Evolutionary conservation across 2,888 invertebrate genomes (phyloP).

Genomic region (Cantharis nigra): DNA sequence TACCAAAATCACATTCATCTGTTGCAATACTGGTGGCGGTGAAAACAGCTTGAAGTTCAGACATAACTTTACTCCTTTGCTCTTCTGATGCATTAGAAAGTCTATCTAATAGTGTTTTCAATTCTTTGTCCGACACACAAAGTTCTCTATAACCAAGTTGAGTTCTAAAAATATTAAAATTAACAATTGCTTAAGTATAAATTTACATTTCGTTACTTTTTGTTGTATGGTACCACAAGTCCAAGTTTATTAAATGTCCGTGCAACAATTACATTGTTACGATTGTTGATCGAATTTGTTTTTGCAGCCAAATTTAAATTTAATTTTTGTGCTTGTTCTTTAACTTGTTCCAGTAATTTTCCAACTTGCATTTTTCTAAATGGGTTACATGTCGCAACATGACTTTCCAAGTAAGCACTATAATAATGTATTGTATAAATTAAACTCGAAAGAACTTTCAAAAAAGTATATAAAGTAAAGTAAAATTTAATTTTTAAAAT

Average conservation of each 20-base stretch:
- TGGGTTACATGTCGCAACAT: conserved; percentile 60
- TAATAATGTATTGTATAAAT: conserved; percentile 16
- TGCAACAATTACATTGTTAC: conserved; percentile 67
- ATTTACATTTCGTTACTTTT: conserved; percentile 56
- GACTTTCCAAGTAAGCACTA: conserved; percentile 63
- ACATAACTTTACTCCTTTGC: conserved; percentile 65
- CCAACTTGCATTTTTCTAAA: conserved; percentile 66
- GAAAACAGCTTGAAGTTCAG: conserved; percentile 78
- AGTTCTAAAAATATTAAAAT: conserved; percentile 52
- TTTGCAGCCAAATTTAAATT: conserved; percentile 63
- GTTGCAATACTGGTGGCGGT: conserved; percentile 86
- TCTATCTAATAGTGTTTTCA: conserved; percentile 70
- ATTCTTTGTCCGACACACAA: conserved; percentile 47
- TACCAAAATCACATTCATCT: conserved; percentile 95
- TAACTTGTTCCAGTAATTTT: conserved; percentile 65
- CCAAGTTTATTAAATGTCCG: conserved; percentile 82
- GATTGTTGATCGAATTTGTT: conserved; percentile 63
- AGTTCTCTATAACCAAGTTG: conserved; percentile 82
- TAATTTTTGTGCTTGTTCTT: conserved; percentile 65
- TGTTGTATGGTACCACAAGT: conserved; percentile 82
- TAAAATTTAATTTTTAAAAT: too few relatives aligned
- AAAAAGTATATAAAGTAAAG: too few relatives aligned
- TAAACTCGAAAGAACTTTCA: too few relatives aligned
- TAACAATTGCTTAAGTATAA: background rate
- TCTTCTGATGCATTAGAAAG: conserved; percentile 65